Base-by-base conservation (phyloP, 1,140 invertebrate species). In the Drosophila pruinosa region DNA sequence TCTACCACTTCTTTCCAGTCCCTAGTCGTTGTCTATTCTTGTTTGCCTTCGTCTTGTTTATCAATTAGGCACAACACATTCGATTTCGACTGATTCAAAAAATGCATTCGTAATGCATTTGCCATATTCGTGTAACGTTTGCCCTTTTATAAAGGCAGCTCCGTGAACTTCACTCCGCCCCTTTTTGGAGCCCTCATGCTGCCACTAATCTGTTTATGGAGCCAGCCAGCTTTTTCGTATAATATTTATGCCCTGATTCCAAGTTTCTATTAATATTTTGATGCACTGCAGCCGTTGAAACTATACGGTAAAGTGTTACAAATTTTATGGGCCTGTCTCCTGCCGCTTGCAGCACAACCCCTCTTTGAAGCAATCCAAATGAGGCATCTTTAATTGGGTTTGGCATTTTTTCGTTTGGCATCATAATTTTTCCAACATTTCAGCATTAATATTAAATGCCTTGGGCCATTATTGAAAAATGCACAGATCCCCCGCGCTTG, bases 151-250 rank as follows among this genome's bases (percentile, higher is more conserved):
- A 38, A 57, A 31, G 38, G 24, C 58, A 54, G 31, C 41, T 36
- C n/a, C 14, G n/a, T n/a, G n/a, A n/a, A 31, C 17, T 12, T 8
- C 57, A 12, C 56, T 8, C 3, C 6, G 1, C 14, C 26, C 0
- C 2, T 19, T 41, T 31, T 48, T 21, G 8, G 64, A 36, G 28
- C n/a, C n/a, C n/a, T n/a, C n/a, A n/a, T 14, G 41, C 50, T 61
- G 64, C 81, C 59, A 63, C 76, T 85, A 85, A 85, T 86, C 77
- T 85, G 81, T 85, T 85, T 86, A 86, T 85, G 81, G 80, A 78
- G 45, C 56, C 43, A 28, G 62, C 43, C 45, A 43, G 43, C 59
- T 71, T 71, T 71, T 57, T 52, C n/a, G 31, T 57, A 31, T 38
- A 54, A 58, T 65, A 67, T 67, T 67, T 67, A 75, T 75, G 73